phyloP scores from a whole-genome alignment of 2,797 vertebrate species.

The Perodicticus potto region DNA sequence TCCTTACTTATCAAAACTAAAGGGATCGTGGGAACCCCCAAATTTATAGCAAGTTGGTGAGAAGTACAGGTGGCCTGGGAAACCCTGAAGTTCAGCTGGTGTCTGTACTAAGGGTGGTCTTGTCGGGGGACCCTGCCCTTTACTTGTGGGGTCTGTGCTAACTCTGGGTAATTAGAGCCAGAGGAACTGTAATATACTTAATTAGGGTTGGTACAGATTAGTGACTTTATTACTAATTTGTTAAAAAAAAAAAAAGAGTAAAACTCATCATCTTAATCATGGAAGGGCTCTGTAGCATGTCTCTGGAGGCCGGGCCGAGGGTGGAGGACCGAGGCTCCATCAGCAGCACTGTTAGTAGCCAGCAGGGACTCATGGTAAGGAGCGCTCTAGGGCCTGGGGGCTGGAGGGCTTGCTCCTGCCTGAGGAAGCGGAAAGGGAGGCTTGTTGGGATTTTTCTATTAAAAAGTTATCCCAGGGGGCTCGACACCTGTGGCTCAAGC shows the following conservation, averaged over 20 bases:
- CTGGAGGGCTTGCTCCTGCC: neutral
- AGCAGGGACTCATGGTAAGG: rapidly evolving
- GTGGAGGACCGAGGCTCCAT: neutral
- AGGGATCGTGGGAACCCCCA: neutral
- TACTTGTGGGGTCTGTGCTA: neutral
- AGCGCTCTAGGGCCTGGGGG: rapidly evolving
- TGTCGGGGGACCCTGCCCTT: neutral
- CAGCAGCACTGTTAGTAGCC: rapidly evolving
- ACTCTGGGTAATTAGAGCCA: neutral
- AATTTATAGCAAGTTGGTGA: neutral
- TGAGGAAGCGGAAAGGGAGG: neutral
- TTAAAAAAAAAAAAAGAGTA: neutral
- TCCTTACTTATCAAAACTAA: neutral
- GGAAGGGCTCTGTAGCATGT: neutral
- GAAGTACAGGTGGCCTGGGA: neutral
- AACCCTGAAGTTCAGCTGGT: neutral
- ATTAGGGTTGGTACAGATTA: neutral
- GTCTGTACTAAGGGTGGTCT: neutral
- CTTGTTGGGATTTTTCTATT: neutral
- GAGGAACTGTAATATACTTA: neutral
- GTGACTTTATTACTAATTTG: neutral
- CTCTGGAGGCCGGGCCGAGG: no score
- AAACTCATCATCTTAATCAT: neutral
- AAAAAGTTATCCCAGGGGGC: neutral
- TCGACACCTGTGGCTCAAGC: no score